Evolutionary conservation across 1,140 invertebrate species (phyloP), one percentile per base, ranked within the genome.

Genomic region (Macrobrachium nipponense): DNA sequence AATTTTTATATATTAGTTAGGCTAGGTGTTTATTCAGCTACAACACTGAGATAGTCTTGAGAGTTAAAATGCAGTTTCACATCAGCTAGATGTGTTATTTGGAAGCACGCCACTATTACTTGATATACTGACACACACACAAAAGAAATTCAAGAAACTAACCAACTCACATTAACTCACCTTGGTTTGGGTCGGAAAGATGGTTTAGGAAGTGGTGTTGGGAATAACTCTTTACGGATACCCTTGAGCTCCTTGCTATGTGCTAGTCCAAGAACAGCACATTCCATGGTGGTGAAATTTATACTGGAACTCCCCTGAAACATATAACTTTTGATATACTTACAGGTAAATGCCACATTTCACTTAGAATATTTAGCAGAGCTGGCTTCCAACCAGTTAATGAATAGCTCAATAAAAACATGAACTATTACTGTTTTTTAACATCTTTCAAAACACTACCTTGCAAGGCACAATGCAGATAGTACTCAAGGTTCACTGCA

Each of bases 211-310:
- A 96, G 90, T 80, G 92, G 92, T 51, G 93, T 91, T 1, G 95
- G 93, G 89, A 92, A 96, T 11, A 97, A 90, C 89, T 95, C 92
- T 18, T 91, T 91, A 58, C 96, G 92, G 10, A 97, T 90, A 11
- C 89, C 90, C 6, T 90, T 90, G 62, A 97, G 90, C 90, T 97
- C 94, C 79, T 92, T 89, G 1, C 90, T 89, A 90, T 95, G 91
- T 8, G 94, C 93, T 79, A 96, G 90, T 17, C 95, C 94, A 91
- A 96, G 91, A 62, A 98, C 93, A 1, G 94, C 93, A 0, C 96
- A 96, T 89, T 96, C 94, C 94, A 95, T 97, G 17, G 96, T 98
- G 20, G 94, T 96, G 90, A 94, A 95, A 91, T 97, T 94, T 2
- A 95, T 62, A 10, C 88, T 17, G 15, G 93, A 75, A 68, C 70